Conservation (phyloP, 1,140 invertebrate species). For the Macrobrachium rosenbergii region DNA sequence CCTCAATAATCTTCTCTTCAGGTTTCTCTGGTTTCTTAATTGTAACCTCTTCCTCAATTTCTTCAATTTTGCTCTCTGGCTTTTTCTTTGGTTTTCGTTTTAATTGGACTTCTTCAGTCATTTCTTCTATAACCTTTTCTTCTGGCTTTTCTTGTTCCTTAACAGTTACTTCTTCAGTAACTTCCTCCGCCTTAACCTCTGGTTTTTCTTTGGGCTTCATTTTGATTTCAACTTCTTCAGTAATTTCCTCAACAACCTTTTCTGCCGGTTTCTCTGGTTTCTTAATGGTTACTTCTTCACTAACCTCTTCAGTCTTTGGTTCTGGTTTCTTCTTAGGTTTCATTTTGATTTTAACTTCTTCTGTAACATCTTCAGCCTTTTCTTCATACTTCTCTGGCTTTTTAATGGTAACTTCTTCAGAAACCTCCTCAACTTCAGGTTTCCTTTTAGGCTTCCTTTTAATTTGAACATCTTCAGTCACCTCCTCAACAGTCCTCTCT, state of each 20-base stretch:
- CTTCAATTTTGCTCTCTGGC: conserved; percentile 67
- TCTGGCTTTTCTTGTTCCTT: conserved; percentile 30
- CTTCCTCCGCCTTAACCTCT: conserved; percentile 22
- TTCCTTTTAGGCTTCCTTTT: conserved; percentile 47
- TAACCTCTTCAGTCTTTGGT: conserved; percentile 68
- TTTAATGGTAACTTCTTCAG: conserved; percentile 36
- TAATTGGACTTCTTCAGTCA: conserved; percentile 33
- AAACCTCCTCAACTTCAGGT: conserved; percentile 16
- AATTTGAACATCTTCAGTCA: conserved; percentile 42
- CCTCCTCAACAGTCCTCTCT: conserved; percentile 26
- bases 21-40: conserved; percentile 31
- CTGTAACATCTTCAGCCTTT: conserved; percentile 34
- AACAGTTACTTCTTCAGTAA: conserved; percentile 44
- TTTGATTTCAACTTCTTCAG: conserved; percentile 55
- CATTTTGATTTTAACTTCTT: conserved; percentile 37
- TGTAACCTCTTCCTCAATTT: conserved; percentile 42
- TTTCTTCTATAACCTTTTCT: conserved; percentile 28
- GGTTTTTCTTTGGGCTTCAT: conserved; percentile 56
- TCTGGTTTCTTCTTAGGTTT: conserved; percentile 49
- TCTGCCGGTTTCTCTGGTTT: conserved; percentile 1
- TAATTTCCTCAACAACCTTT: conserved; percentile 51
- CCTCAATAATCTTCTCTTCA: conserved; percentile 11
- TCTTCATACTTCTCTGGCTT: conserved; percentile 18
- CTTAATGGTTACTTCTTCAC: conserved; percentile 7
- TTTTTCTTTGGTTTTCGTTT: conserved; percentile 41